Percentiles rank a stretch among this genome's conserved stretches.
Evolutionary conservation across 37 sponge, comb jelly and placozoan species (phyloP).

Genomic region (Ephydatia muelleri): DNA sequence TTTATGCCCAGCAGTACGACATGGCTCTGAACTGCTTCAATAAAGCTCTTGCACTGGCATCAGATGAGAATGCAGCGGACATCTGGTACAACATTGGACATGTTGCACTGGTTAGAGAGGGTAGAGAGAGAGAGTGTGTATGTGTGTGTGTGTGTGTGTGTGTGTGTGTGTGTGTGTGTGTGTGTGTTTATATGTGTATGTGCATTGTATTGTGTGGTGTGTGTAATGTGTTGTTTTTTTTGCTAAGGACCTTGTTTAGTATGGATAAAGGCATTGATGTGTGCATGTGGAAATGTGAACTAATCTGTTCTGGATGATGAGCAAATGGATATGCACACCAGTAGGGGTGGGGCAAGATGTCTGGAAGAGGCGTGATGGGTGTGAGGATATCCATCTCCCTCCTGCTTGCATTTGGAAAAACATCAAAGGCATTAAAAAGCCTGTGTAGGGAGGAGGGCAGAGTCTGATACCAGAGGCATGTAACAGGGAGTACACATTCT

Average conservation of each 20-base stretch:
- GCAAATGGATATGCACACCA: too few species aligned
- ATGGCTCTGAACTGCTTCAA: constrained; percentile 90
- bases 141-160: neutral
- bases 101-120: constrained; percentile 91
- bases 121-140: too few species aligned
- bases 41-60: constrained; percentile 78
- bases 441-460: neutral
- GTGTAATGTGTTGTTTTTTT: too few species aligned
- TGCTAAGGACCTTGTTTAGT: too few species aligned
- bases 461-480: neutral
- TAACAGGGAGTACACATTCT: neutral
- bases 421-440: neutral
- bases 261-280: too few species aligned
- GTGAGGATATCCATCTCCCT: neutral
- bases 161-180: neutral
- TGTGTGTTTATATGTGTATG: neutral
- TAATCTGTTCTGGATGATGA: too few species aligned
- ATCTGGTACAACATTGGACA: constrained; percentile 99
- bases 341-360: too few species aligned
- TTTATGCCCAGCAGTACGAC: constrained; percentile 98
- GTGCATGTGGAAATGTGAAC: too few species aligned
- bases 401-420: neutral
- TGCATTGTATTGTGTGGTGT: too few species aligned
- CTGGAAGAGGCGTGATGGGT: too few species aligned
- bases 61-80: constrained; percentile 85